These are phyloP conservation scores for Perca schrenkii DNA, from an alignment of 2,113 vertebrate species.

Conservation along the genomic window DNA sequence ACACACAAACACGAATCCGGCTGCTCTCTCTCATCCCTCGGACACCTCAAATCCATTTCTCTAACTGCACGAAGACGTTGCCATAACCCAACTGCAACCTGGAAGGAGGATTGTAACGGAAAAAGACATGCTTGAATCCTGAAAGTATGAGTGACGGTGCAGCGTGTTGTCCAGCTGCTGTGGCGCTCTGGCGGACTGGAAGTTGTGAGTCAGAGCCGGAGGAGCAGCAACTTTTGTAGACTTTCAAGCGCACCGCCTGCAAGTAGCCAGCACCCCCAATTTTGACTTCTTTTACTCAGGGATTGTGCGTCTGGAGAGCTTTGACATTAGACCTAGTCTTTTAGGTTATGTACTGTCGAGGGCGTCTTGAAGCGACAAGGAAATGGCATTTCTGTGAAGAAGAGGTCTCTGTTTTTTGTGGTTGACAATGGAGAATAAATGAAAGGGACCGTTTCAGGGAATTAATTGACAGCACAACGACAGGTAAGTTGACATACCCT, in stretches of 20 bases:
- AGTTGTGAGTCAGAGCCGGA: conserved; percentile 73
- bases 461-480: conserved; percentile 82
- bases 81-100: conserved; percentile 36
- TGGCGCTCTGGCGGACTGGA: conserved; percentile 60
- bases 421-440: conserved; percentile 83
- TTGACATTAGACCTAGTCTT: conserved; percentile 29
- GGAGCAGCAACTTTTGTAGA: conserved; percentile 83
- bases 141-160: conserved; percentile 53
- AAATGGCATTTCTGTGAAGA: conserved; percentile 69
- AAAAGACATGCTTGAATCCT: conserved; percentile 19
- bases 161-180: conserved; percentile 42
- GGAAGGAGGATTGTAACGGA: conserved; percentile 41
- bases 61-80: conserved; percentile 56
- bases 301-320: conserved; percentile 52
- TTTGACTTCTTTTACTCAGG: conserved; percentile 57
- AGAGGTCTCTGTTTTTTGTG: conserved; percentile 62
- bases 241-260: conserved; percentile 66
- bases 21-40: conserved; percentile 47
- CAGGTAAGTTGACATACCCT: conserved; percentile 72
- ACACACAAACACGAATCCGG: conserved; percentile 8
- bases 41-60: conserved; percentile 67
- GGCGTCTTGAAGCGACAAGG: conserved; percentile 68
- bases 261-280: conserved; percentile 46
- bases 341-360: conserved; percentile 70
- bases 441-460: conserved; percentile 74